These are phyloP conservation scores for Buathra laborator DNA, from an alignment of 2,888 invertebrate genomes.

Conservation along the genomic window DNA sequence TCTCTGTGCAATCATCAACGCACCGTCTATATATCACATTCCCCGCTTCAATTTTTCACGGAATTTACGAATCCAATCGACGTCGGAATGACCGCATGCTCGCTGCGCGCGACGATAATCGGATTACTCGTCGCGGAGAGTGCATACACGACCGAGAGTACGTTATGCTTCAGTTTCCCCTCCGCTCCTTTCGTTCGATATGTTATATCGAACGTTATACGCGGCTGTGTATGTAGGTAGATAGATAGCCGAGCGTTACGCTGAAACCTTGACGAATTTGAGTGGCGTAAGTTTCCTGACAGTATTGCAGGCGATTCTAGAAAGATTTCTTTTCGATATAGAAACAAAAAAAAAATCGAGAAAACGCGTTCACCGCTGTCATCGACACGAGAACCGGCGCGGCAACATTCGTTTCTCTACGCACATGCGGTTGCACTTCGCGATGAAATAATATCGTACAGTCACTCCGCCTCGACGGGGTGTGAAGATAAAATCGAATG, in stretches of 20 bases:
- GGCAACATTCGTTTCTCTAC: not conserved
- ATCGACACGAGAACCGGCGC: not conserved
- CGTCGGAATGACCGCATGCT: conserved; percentile 27
- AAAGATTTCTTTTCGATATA: not conserved
- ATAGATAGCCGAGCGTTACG: not conserved
- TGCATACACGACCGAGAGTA: conserved; percentile 31
- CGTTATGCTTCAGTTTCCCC: not conserved
- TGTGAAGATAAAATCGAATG: conserved; percentile 60
- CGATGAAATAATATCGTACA: conserved; percentile 36
- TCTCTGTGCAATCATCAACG: conserved; percentile 26
- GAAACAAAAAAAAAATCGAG: not conserved
- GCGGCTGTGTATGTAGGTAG: not conserved
- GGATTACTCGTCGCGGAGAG: conserved; percentile 44
- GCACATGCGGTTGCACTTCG: not conserved
- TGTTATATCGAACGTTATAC: not conserved
- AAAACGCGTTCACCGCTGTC: conserved; percentile 17
- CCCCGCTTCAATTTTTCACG: conserved; percentile 38
- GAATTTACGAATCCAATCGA: conserved; percentile 54
- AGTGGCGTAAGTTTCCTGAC: conserved; percentile 28
- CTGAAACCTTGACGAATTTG: conserved; percentile 39
- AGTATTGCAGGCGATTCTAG: not conserved
- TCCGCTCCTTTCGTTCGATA: not conserved
- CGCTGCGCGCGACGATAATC: conserved; percentile 36
- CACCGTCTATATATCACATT: conserved; percentile 16
- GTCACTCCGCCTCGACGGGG: conserved; percentile 16